phyloP scores from a whole-genome alignment of 2,888 invertebrate genomes.

The Aspidiotus destructor region DNA sequence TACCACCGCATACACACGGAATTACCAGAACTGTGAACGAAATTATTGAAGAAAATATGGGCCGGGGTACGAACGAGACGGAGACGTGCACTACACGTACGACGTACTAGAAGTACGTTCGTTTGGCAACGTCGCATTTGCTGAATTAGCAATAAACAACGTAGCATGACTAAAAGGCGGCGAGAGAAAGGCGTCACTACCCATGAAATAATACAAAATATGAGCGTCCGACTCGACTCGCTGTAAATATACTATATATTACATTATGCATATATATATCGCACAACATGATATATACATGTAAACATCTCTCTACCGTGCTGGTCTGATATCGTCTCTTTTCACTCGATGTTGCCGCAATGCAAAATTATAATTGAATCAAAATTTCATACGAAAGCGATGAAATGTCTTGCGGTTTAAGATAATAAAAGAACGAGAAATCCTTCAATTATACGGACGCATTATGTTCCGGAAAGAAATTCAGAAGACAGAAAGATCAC shows the following conservation, averaged over 20 bases:
- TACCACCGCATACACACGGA: too few species aligned
- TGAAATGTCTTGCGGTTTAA: not conserved
- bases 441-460: too few species aligned
- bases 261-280: not conserved
- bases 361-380: not conserved
- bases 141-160: constrained; percentile 25
- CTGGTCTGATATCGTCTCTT: not conserved
- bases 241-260: not conserved
- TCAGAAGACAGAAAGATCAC: too few species aligned
- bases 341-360: not conserved
- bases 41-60: too few species aligned
- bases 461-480: too few species aligned
- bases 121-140: constrained; percentile 10
- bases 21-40: too few species aligned
- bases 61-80: too few species aligned
- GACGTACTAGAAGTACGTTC: not conserved
- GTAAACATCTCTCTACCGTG: not conserved
- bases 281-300: not conserved
- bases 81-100: too few species aligned
- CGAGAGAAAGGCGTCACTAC: constrained; percentile 27
- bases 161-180: constrained; percentile 27
- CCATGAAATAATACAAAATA: constrained; percentile 16
- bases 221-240: not conserved
- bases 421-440: too few species aligned
- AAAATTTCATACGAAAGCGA: not conserved